A percentile compares a stretch with the other conserved stretches of the same genome.
Evolutionary conservation across 2,797 vertebrate genomes (phyloP).

Genomic region (Odontamblyopus rebecca): DNA sequence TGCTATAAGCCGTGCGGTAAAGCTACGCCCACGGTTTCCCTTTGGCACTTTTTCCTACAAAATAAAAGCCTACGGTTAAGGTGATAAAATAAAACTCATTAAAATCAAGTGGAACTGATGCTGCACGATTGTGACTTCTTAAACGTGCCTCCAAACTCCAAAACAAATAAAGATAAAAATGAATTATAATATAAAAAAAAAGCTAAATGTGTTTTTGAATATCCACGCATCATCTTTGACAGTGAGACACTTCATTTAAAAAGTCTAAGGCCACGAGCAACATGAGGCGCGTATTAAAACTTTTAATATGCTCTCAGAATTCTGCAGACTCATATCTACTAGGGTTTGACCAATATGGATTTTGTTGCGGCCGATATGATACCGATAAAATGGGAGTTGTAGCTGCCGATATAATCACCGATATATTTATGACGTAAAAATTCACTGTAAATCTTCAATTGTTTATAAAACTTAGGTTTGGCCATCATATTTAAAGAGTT

Average conservation of each 20-base stretch:
- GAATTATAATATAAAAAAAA: background rate
- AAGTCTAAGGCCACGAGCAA: constrained; percentile 18
- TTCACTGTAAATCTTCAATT: too few species aligned
- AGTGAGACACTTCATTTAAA: constrained; percentile 4
- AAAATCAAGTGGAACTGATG: background rate
- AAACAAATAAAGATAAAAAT: background rate
- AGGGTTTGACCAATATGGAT: too few species aligned
- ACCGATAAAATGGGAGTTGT: too few species aligned
- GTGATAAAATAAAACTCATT: constrained; percentile 19
- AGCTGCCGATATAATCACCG: too few species aligned
- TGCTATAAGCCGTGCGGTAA: background rate
- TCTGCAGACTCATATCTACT: too few species aligned
- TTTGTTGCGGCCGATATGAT: too few species aligned
- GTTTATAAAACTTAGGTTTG: too few species aligned
- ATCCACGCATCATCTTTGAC: constrained; percentile 13
- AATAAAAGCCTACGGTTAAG: constrained; percentile 23
- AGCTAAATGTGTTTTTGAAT: constrained; percentile 25
- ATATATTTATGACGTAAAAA: too few species aligned
- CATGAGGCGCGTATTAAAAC: constrained; percentile 28
- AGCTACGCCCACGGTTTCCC: constrained; percentile 60
- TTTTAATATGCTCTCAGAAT: too few species aligned
- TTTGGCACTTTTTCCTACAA: constrained; percentile 72
- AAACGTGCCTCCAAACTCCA: constrained; percentile 4
- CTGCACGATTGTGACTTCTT: background rate
- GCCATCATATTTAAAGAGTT: too few species aligned